Evolutionary conservation across 2,888 invertebrate species (phyloP), one percentile per base, ranked within the genome.

Genomic region (Apamea sordens): DNA sequence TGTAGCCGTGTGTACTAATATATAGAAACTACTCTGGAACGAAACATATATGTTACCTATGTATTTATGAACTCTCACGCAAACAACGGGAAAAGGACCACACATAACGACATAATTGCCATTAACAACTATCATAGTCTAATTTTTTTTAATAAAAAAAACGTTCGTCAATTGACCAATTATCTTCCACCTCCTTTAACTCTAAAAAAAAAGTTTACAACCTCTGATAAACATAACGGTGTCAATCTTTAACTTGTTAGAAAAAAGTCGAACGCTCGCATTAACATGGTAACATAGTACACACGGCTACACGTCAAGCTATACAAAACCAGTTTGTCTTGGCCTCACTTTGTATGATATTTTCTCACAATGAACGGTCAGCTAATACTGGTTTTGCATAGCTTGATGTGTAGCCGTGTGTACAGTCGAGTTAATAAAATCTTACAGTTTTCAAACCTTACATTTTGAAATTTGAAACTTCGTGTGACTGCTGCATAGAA

Each of bases 201-300:
- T 24, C 47, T 47, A 47, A 1, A 67, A 73, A 41, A 73, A 77
- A 67, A 1, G 59, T 83, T 78, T 56, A 63, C 68, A 18, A 79
- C 71, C 63, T 73, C 68, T 86, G 79, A 83, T 86, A 83, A 85
- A 74, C 73, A 72, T 78, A 86, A 85, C 85, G 80, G 88, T 82
- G 85, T 79, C 77, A 81, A 79, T 85, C 69, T 73, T 69, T 24
- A 80, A 75, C 63, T 83, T 63, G 76, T 69, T 76, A 79, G 32
- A 80, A 72, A 84, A 88, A 88, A 75, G 68, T 76, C 41, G 61
- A 83, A 10, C 63, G 70, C 67, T 79, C 63, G 69, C 50, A 50
- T 83, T 80, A 68, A 70, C 61, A 32, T 32, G 24, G 63, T 77
- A 64, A 73, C 56, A 83, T 78, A 76, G 70, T 80, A n/a, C n/a